Conservation (phyloP, 2,888 invertebrate genomes). For the Dicycla oo region DNA sequence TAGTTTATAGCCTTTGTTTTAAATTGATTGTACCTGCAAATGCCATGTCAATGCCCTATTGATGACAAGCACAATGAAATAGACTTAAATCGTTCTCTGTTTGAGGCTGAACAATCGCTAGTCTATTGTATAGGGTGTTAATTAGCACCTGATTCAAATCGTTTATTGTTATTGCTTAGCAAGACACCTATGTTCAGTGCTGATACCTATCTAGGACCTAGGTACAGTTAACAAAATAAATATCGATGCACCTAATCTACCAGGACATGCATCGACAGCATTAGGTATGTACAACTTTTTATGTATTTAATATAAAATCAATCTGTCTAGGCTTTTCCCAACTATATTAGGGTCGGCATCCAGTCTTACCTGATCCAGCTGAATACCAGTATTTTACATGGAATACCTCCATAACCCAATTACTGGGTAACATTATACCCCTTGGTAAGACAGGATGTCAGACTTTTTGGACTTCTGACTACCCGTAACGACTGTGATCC, state of each 20-base stretch:
- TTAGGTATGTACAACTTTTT: no score
- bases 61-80: slow-evolving; percentile 3
- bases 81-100: slow-evolving; percentile 30
- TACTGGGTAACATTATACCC: no score
- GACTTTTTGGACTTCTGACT: no score
- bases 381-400: no score
- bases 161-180: slow-evolving; percentile 42
- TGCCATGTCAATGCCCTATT: slow-evolving; percentile 31
- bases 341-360: no score
- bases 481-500: no score
- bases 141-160: slow-evolving; percentile 46
- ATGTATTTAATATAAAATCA: no score
- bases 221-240: slow-evolving; percentile 24
- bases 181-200: slow-evolving; percentile 29
- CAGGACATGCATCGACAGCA: no score
- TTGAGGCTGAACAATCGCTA: slow-evolving; percentile 34
- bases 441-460: no score
- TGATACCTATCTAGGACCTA: slow-evolving; percentile 37
- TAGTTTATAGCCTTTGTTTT: background rate
- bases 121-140: slow-evolving; percentile 4
- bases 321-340: no score
- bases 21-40: background rate
- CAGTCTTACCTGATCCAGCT: no score
- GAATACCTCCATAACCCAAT: no score
- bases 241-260: background rate